Evolutionary conservation across 1,140 invertebrate genomes (phyloP).

Genomic region (Teleogryllus occipitalis): DNA sequence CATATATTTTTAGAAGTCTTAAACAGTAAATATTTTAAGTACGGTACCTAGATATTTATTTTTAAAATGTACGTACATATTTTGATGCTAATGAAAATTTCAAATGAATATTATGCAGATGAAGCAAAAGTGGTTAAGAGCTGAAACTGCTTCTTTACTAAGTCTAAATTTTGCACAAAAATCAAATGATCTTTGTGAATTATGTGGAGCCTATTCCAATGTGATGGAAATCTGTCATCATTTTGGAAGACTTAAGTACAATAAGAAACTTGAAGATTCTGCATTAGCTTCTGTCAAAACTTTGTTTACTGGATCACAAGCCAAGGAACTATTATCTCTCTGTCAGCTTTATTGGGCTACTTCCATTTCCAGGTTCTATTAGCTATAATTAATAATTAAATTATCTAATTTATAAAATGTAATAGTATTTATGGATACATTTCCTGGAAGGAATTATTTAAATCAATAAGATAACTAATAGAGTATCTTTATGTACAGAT

Average conservation of each 20-base stretch:
- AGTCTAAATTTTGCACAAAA: background rate
- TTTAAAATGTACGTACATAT: background rate
- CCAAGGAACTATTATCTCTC: background rate
- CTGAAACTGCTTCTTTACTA: background rate
- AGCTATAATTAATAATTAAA: background rate
- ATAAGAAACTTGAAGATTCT: slow-evolving; percentile 1
- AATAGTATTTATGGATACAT: background rate
- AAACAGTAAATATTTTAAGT: background rate
- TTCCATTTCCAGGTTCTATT: background rate
- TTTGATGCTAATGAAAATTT: background rate
- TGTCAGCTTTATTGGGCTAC: background rate
- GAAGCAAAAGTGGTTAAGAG: background rate
- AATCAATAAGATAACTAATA: background rate
- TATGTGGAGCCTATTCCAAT: background rate
- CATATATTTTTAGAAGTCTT: background rate
- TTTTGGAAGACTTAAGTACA: background rate
- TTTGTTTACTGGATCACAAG: background rate
- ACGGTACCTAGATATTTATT: background rate
- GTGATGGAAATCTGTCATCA: background rate
- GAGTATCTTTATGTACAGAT: background rate
- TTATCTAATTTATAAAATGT: too few relatives aligned
- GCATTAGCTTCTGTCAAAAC: background rate
- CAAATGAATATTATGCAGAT: background rate
- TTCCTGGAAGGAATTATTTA: background rate
- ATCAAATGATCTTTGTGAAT: background rate